Evolutionary conservation across 2,113 vertebrate genomes (phyloP), one percentile per base, ranked within the genome.

Genomic region (Nesoenas mayeri): DNA sequence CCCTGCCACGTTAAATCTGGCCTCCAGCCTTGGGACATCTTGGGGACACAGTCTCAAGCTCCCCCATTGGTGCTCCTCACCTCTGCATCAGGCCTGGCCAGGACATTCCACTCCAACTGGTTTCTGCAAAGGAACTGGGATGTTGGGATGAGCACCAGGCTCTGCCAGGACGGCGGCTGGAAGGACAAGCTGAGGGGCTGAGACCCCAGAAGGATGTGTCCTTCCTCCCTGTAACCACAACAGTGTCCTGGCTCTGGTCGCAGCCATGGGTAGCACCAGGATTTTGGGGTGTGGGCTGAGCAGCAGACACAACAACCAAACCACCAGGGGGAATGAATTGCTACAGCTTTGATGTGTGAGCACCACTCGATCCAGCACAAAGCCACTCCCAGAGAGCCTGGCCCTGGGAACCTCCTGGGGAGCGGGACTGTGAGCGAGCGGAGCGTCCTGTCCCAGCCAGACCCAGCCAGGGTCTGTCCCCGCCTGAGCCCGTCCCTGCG

Each of bases 201-300:
- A 0, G 1, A 16, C 29, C 44, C 17, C 0, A 0, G n/a, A 36
- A 56, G 4, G 40, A 15, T 47, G n/a, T 13, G 10, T 51, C 56
- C 48, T 50, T 24, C 6, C 56, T 69, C 48, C 54, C 48, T 14
- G 28, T 15, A 51, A 14, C 31, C 17, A 21, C 9, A 50, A 13
- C 18, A 11, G 21, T 36, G 31, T 13, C 24, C 47, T 11, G 17
- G 42, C 17, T 34, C 19, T 2, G 1, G 64, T 34, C 3, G 1
- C 18, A 4, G 42, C 36, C 38, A 50, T 2, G 4, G 53, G 17
- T 21, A 72, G 36, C 15, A 19, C 44, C 1, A 1, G 17, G 58
- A 38, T 88, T n/a, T 71, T 0, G 1, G 79, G 54, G 15, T 32
- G 54, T 24, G 31, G 56, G 40, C 48, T 36, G n/a, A 54, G 44